phyloP scores from a whole-genome alignment of 2,888 invertebrate genomes.

The Myopa tessellatipennis region DNA sequence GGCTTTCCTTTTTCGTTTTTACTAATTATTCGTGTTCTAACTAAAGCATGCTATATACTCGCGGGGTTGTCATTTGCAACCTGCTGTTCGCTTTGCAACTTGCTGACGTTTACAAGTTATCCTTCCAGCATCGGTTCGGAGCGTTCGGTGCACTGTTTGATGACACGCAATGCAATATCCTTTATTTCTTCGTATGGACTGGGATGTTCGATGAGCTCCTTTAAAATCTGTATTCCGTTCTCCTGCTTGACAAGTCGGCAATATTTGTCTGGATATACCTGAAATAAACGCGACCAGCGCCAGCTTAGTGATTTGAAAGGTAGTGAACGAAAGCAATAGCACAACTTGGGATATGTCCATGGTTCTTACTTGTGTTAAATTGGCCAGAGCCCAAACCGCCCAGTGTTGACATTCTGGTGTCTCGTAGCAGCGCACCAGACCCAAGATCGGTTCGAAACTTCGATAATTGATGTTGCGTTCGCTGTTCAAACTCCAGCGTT shows the following conservation, averaged over 20 bases:
- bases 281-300: conserved; percentile 42
- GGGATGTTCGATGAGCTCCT: conserved; percentile 74
- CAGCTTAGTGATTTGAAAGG: neutral
- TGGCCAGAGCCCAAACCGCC: conserved; percentile 98
- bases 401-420: conserved; percentile 94
- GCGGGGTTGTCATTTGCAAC: conserved; percentile 10
- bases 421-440: conserved; percentile 83
- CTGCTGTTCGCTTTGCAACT: neutral
- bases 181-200: conserved; percentile 76
- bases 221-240: conserved; percentile 82
- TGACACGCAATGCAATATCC: conserved; percentile 76
- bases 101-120: conserved; percentile 46
- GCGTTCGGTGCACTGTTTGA: conserved; percentile 73
- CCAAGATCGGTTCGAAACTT: conserved; percentile 93
- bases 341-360: too few relatives aligned
- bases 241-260: conserved; percentile 88
- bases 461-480: conserved; percentile 96
- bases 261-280: conserved; percentile 86
- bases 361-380: conserved; percentile 78
- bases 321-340: neutral
- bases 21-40: neutral
- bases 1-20: conserved; percentile 9
- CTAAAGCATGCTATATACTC: neutral
- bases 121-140: conserved; percentile 63
- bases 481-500: conserved; percentile 87